phyloP scores from a whole-genome alignment of 1,140 invertebrate species.

The Andricus grossulariae region DNA sequence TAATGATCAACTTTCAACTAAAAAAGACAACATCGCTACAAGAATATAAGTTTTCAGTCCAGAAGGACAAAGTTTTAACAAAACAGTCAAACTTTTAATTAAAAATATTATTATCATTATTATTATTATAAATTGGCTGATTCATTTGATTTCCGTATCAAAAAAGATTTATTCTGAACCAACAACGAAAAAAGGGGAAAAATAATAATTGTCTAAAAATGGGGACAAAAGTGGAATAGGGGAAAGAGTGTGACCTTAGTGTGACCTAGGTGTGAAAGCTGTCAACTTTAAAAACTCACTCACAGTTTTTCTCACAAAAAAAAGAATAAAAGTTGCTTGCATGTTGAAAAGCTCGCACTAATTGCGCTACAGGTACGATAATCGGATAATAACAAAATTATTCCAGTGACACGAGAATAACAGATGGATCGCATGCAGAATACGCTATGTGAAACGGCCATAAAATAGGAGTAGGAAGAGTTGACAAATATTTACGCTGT shows the following conservation, averaged over 20 bases:
- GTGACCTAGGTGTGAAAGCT: background rate
- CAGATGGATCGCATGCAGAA: slow-evolving; percentile 27
- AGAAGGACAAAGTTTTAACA: no score
- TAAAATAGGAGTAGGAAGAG: slow-evolving; percentile 56
- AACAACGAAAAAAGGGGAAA: no score
- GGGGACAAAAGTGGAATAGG: no score
- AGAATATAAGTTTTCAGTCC: background rate
- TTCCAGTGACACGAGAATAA: slow-evolving; percentile 19
- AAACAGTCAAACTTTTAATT: background rate
- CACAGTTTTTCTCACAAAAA: background rate
- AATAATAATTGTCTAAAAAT: no score
- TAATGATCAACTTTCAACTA: no score
- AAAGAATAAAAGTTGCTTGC: slow-evolving; percentile 15
- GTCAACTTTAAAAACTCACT: background rate
- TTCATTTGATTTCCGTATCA: no score
- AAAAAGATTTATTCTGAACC: no score
- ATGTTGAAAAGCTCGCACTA: slow-evolving; percentile 10
- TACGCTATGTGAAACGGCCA: slow-evolving; percentile 43
- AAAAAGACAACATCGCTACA: no score
- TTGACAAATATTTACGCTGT: slow-evolving; percentile 58
- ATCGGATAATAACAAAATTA: slow-evolving; percentile 28
- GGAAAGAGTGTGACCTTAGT: no score
- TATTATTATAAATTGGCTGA: background rate
- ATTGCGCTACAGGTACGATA: slow-evolving; percentile 20
- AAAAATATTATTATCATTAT: background rate